phyloP scores from a whole-genome alignment of 2,888 invertebrate genomes.

The Pemphredon lugubris region DNA sequence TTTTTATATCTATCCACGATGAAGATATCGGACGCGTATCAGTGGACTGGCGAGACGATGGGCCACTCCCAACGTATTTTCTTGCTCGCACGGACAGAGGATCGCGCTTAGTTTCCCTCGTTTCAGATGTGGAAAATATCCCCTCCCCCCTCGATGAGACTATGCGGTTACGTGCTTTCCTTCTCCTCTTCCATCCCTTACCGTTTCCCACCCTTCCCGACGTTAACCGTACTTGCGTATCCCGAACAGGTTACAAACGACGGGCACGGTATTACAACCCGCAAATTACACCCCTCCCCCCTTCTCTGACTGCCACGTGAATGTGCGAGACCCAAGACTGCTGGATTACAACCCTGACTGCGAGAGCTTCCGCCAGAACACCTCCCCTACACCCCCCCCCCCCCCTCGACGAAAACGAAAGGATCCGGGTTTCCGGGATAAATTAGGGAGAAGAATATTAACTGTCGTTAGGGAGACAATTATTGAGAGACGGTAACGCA shows the following conservation, averaged over 20 bases:
- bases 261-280: conserved; percentile 74
- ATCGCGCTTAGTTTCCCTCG: conserved; percentile 50
- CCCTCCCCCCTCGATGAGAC: conserved; percentile 71
- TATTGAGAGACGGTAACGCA: conserved; percentile 24
- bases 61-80: conserved; percentile 44
- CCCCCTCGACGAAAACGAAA: conserved; percentile 32
- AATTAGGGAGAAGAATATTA: conserved; percentile 53
- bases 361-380: conserved; percentile 35
- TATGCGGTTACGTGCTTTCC: conserved; percentile 73
- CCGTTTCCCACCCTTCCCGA: conserved; percentile 34
- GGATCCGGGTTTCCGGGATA: conserved; percentile 44
- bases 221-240: conserved; percentile 65
- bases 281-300: conserved; percentile 71
- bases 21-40: not conserved
- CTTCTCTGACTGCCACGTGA: conserved; percentile 51
- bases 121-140: conserved; percentile 65
- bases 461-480: conserved; percentile 48
- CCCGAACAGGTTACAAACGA: conserved; percentile 75
- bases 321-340: conserved; percentile 54
- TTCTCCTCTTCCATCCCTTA: conserved; percentile 43
- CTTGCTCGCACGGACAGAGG: too few relatives aligned
- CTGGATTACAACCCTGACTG: conserved; percentile 51
- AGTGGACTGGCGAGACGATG: conserved; percentile 9
- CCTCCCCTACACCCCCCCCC: too few relatives aligned
- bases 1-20: not conserved